These are phyloP conservation scores for Contarinia nasturtii DNA, from an alignment of 1,140 invertebrate genomes.

Conservation along the genomic window DNA sequence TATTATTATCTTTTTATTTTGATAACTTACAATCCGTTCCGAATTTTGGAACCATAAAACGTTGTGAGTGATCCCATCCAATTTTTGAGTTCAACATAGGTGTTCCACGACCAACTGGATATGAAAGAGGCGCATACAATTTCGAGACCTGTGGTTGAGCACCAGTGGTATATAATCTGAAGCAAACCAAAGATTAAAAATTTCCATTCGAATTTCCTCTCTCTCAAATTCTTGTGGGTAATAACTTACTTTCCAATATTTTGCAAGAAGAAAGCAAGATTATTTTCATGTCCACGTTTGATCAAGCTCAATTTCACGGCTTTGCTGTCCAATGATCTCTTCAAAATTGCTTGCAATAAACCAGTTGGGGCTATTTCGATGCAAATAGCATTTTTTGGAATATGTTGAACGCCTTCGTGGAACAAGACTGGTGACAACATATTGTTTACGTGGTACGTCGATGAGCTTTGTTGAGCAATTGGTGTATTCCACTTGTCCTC, in stretches of 20 bases:
- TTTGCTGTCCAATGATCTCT: slow-evolving; percentile 16
- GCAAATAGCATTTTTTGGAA: slow-evolving; percentile 45
- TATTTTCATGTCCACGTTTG: slow-evolving; percentile 32
- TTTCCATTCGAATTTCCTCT: not conserved
- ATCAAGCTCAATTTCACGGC: not conserved
- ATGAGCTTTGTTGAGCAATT: slow-evolving; percentile 39
- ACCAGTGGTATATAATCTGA: slow-evolving; percentile 37
- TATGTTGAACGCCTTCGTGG: slow-evolving; percentile 40
- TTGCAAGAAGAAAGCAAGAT: slow-evolving; percentile 37
- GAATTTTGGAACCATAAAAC: slow-evolving; percentile 18
- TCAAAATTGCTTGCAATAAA: slow-evolving; percentile 35
- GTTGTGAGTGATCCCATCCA: slow-evolving; percentile 40
- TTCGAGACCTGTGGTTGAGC: slow-evolving; percentile 29
- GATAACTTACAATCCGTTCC: slow-evolving; percentile 6
- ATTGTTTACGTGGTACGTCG: slow-evolving; percentile 71
- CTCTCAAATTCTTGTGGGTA: slow-evolving; percentile 16
- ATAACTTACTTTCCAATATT: slow-evolving; percentile 49
- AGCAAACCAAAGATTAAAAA: slow-evolving; percentile 6
- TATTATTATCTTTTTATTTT: slow-evolving; percentile 11
- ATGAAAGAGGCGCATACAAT: slow-evolving; percentile 31
- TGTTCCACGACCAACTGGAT: slow-evolving; percentile 39
- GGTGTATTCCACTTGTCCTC: slow-evolving; percentile 36
- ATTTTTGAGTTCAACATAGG: slow-evolving; percentile 39
- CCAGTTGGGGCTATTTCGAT: slow-evolving; percentile 50
- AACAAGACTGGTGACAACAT: slow-evolving; percentile 49